A percentile compares a stretch with the other conserved stretches of the same genome.
These are phyloP conservation scores for Stictonetta naevosa DNA, from an alignment of 2,113 vertebrate species.

Conservation along the genomic window DNA sequence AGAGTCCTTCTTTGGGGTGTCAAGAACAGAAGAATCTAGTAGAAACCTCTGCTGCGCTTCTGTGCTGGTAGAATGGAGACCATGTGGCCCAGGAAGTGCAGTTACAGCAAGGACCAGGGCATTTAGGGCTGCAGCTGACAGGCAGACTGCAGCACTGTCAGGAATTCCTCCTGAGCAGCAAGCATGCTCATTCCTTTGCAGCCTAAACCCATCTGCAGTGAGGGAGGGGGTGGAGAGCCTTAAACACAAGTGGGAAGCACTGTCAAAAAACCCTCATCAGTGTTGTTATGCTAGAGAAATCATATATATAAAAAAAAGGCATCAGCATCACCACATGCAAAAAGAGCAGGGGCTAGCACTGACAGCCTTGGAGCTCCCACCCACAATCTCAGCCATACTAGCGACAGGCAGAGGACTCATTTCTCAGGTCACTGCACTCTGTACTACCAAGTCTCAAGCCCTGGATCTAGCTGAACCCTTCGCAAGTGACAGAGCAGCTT, in stretches of 20 bases:
- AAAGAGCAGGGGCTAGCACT: slow-evolving; percentile 33
- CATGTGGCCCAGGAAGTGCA: accelerated
- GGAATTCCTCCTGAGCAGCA: neutral
- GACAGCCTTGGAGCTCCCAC: neutral
- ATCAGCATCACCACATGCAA: neutral
- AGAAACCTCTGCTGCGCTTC: neutral
- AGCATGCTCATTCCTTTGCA: neutral
- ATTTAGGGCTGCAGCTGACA: neutral
- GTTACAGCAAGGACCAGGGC: accelerated
- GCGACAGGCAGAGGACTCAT: accelerated
- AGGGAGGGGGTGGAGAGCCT: slow-evolving; percentile 57
- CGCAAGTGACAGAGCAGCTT: neutral
- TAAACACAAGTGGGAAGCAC: slow-evolving; percentile 29
- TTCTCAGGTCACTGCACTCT: neutral
- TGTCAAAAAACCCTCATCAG: slow-evolving; percentile 33
- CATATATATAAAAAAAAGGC: neutral
- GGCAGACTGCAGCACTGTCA: neutral
- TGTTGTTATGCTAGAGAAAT: neutral
- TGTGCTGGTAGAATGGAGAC: neutral
- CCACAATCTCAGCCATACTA: neutral
- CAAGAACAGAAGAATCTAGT: neutral
- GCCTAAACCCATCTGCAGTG: slow-evolving; percentile 36
- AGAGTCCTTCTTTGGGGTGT: neutral
- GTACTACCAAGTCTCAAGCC: accelerated
- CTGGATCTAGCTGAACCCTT: neutral